Percentiles rank a stretch among this genome's conserved stretches.
phyloP scores from a whole-genome alignment of 2,113 vertebrate species.

The Meles meles region DNA sequence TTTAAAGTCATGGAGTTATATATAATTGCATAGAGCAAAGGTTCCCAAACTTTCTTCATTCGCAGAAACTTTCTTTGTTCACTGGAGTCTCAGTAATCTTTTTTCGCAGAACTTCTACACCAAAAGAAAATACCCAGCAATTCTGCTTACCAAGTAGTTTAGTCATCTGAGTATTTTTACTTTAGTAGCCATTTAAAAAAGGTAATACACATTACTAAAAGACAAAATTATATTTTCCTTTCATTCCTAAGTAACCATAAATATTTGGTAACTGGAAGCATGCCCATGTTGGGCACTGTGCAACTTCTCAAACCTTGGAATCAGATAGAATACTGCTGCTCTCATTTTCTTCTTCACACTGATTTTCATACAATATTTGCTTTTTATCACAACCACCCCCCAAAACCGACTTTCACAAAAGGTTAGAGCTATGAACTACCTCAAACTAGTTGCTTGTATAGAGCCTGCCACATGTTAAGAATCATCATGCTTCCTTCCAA shows the following conservation, averaged over 20 bases:
- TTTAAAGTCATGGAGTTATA: background rate
- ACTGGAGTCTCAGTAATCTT: background rate
- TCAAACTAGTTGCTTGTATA: background rate
- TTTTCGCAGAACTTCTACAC: background rate
- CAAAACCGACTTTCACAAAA: background rate
- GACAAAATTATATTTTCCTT: background rate
- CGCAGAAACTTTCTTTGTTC: background rate
- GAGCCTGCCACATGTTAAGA: background rate
- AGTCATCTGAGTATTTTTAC: background rate
- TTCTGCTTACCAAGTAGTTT: background rate
- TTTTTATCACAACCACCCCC: background rate
- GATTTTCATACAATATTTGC: background rate
- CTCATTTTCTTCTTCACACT: background rate
- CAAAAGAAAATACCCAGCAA: background rate
- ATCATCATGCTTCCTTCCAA: background rate
- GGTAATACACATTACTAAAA: background rate
- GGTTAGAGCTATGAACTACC: background rate
- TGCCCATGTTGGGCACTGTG: background rate
- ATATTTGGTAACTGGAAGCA: background rate
- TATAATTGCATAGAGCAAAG: background rate
- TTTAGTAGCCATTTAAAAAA: background rate
- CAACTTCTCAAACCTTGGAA: background rate
- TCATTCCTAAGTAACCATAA: background rate
- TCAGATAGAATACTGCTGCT: background rate
- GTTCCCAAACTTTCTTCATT: background rate